Evolutionary conservation across 2,797 vertebrate species (phyloP), one percentile per base, ranked within the genome.

Genomic region (Pangasius larnaudii): DNA sequence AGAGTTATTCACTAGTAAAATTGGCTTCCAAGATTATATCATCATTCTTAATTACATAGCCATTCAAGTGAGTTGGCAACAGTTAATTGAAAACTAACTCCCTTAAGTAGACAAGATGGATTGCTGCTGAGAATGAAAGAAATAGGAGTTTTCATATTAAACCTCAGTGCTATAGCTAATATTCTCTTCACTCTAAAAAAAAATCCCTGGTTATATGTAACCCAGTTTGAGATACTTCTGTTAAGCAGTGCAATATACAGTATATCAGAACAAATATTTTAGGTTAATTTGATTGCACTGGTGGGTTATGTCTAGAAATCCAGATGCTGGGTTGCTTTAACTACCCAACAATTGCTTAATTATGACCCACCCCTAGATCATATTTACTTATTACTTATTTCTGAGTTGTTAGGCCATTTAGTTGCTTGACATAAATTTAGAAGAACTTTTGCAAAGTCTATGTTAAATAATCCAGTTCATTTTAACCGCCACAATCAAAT

Each of bases 11-110:
- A 69, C 81, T 86, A 89, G 90, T 88, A 91, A 90, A 95, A 96
- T 96, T 96, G 96, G 94, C 93, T 95, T 96, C 93, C 87, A 93
- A 95, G 89, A 97, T 96, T 95, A 96, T 96, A 96, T 96, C 95
- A 96, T 97, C 96, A 96, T 95, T 97, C 96, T 96, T 96, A 94
- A 97, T 96, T 97, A 96, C 95, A 94, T 92, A 91, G 95, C 96
- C 96, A 95, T 95, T 96, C 95, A 95, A 95, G 94, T 95, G 95
- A 96, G 96, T 94, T 96, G 92, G 92, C 93, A 96, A 87, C 95
- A 95, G 89, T 89, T 95, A 95, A 96, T 96, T 93, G 94, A 95
- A 96, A 95, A 94, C 94, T 91, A 94, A 94, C 95, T 96, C 94
- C 84, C 75, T 89, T 92, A 91, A 90, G 91, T 91, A 89, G 89